These are phyloP conservation scores for Patella caerulea DNA, from an alignment of 2,888 invertebrate species.

Conservation along the genomic window DNA sequence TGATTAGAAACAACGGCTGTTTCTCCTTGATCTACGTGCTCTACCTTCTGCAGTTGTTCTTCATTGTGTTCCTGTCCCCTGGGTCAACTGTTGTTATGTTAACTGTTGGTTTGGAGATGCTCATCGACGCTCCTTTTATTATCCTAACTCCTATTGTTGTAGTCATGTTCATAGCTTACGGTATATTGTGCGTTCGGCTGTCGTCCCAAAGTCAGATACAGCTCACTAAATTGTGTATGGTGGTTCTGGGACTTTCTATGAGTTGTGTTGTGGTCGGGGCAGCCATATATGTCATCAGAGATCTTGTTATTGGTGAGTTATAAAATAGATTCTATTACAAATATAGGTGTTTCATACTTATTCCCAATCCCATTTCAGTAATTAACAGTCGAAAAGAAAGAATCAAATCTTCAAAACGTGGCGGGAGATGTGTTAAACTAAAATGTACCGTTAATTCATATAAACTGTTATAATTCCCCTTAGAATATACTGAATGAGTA, in stretches of 20 bases:
- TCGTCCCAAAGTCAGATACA: slow-evolving; percentile 32
- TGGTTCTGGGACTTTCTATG: slow-evolving; percentile 41
- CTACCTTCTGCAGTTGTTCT: slow-evolving; percentile 48
- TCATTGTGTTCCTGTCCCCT: slow-evolving; percentile 48
- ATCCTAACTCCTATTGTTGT: slow-evolving; percentile 28
- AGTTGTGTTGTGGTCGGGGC: slow-evolving; percentile 41
- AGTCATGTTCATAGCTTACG: slow-evolving; percentile 19
- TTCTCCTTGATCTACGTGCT: slow-evolving; percentile 47
- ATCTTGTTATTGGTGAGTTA: slow-evolving; percentile 39
- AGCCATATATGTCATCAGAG: slow-evolving; percentile 38
- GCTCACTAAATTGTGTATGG: slow-evolving; percentile 39
- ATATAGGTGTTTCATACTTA: background rate
- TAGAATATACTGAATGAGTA: no score
- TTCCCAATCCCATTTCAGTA: background rate
- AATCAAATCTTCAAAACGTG: no score
- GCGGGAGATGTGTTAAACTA: no score
- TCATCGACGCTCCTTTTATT: slow-evolving; percentile 34
- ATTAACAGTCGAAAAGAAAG: background rate
- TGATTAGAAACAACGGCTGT: slow-evolving; percentile 39
- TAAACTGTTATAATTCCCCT: no score
- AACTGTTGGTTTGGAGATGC: slow-evolving; percentile 49
- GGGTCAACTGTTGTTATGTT: slow-evolving; percentile 47
- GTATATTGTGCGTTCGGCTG: slow-evolving; percentile 15
- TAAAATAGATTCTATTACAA: background rate
- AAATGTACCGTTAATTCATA: no score